Base-by-base conservation (phyloP, 2,113 vertebrate genomes). In the Bos indicus region DNA sequence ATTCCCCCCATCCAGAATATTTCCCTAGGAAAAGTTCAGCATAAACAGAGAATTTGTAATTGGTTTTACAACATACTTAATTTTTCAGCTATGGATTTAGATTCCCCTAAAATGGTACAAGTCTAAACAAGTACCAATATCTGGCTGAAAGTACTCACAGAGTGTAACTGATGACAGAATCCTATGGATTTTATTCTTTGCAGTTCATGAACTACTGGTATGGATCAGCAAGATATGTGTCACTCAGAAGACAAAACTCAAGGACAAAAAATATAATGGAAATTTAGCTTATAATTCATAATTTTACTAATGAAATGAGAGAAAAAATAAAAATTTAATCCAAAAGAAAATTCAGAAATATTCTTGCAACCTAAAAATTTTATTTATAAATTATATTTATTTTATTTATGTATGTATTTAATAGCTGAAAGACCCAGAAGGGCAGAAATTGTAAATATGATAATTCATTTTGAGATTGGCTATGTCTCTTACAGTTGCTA, bases 21-120 rank as follows among this genome's bases (percentile, higher is more conserved):
- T 6, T 51, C 88, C 93, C 88, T 77, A 98, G 88, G 90, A 98
- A 98, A 98, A 98, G 97, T 89, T 97, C 97, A 97, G 97, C 91
- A 98, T 48, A 96, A 82, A 96, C 95, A 98, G 92, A 94, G 98
- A 98, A 97, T 98, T 94, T 98, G 82, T 9, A 88, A 92, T 40
- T 67, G 64, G 3, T 96, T 98, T 91, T 94, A 90, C 33, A 97
- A 33, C 11, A 93, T 59, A 59, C 80, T 95, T 98, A 96, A 93
- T 81, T 84, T 54, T 97, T 71, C 74, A 28, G 40, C 90, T 92
- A 7, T 78, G 80, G 96, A 86, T 91, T 48, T 90, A 96, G 36
- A 62, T 71, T 97, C 30, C 71, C 67, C 78, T 88, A 62, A 95
- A 71, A 30, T 97, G 48, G 83, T 30, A 23, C 4, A 74, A 82